A percentile compares a stretch with the other conserved stretches of the same genome.
Evolutionary conservation across 2,113 vertebrate genomes (phyloP).

Genomic region (Theristicus caerulescens): DNA sequence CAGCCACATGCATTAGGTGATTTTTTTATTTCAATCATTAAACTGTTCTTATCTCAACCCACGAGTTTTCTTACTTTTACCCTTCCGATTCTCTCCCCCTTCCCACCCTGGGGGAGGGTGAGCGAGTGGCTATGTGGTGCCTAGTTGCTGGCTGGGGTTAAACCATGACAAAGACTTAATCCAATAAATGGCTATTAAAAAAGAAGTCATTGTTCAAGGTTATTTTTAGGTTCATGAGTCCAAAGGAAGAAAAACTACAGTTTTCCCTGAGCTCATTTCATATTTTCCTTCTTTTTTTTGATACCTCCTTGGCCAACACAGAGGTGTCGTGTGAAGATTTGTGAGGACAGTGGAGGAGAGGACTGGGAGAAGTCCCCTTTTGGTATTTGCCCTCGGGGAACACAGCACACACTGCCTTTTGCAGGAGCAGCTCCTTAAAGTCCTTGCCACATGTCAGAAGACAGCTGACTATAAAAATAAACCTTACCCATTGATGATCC

Average conservation of each 20-base stretch:
- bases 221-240: background rate
- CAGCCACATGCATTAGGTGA: background rate
- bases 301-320: fast-evolving
- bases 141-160: no score
- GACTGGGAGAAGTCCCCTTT: background rate
- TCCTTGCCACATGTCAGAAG: background rate
- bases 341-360: background rate
- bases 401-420: background rate
- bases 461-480: background rate
- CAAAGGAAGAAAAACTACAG: background rate
- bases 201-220: background rate
- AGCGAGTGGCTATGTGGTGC: no score
- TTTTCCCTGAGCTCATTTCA: background rate
- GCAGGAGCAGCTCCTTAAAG: background rate
- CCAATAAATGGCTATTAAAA: background rate
- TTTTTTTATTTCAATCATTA: background rate
- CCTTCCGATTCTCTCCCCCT: no score
- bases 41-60: no score
- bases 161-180: background rate
- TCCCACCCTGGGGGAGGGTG: no score
- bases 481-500: background rate
- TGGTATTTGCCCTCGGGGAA: background rate
- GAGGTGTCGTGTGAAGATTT: background rate
- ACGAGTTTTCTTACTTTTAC: no score
- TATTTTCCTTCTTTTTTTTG: background rate